A percentile compares a stretch with the other conserved stretches of the same genome.
These are phyloP conservation scores for Poliocrania exsul DNA, from an alignment of 2,797 vertebrate species.

Conservation along the genomic window DNA sequence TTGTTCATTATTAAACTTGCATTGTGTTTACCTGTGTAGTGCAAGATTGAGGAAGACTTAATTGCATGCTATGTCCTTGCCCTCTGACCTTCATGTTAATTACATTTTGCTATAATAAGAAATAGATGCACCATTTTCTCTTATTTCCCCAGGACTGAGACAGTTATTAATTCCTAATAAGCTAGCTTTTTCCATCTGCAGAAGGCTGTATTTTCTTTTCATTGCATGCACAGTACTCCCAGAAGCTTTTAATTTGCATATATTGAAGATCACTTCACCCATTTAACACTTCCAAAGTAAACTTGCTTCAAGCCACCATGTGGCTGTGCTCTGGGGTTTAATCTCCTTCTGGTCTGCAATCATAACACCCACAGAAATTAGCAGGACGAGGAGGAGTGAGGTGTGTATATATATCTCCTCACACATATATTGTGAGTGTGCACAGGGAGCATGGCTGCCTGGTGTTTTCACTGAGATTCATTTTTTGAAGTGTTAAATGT, in stretches of 20 bases:
- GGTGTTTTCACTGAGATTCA: background rate
- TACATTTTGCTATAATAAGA: conserved; percentile 54
- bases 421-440: background rate
- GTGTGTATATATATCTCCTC: background rate
- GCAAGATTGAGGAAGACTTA: conserved; percentile 42
- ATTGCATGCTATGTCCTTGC: conserved; percentile 60
- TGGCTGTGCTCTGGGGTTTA: background rate
- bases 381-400: background rate
- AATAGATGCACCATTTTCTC: conserved; percentile 47
- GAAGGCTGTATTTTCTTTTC: conserved; percentile 47
- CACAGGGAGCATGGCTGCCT: background rate
- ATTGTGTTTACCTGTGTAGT: conserved; percentile 54
- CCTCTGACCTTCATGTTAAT: conserved; percentile 64
- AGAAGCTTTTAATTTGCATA: conserved; percentile 67
- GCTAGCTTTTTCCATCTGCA: conserved; percentile 51
- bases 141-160: conserved; percentile 60
- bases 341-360: background rate
- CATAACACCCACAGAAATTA: background rate
- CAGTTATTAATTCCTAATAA: conserved; percentile 59
- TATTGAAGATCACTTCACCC: conserved; percentile 50
- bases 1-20: conserved; percentile 62
- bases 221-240: conserved; percentile 10
- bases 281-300: conserved; percentile 57
- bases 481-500: conserved; percentile 15
- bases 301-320: background rate